Evolutionary conservation across 2,797 vertebrate genomes (phyloP).

Genomic region (Phoxinus dragarum): DNA sequence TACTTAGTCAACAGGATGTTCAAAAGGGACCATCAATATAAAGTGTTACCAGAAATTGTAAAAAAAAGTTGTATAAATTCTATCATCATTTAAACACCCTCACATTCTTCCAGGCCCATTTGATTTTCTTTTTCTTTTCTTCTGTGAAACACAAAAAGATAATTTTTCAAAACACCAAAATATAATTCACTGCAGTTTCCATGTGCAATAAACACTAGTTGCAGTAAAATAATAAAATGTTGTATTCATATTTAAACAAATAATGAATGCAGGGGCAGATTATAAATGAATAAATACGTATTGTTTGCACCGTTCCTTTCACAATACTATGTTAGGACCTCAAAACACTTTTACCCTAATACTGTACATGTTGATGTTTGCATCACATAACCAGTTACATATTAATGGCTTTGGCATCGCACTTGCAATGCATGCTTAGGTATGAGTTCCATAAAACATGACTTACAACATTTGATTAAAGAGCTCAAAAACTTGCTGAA

Average conservation of each 20-base stretch:
- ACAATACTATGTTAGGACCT: neutral
- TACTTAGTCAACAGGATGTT: no score
- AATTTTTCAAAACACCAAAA: neutral
- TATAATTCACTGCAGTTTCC: neutral
- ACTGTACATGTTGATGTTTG: neutral
- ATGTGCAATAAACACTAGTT: neutral
- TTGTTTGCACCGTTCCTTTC: neutral
- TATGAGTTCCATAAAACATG: neutral
- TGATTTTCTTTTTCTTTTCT: neutral
- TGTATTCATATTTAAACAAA: neutral
- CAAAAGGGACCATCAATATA: no score
- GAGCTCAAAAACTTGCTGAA: neutral
- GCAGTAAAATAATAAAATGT: neutral
- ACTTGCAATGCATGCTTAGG: neutral
- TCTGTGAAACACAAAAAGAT: neutral
- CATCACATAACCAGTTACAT: neutral
- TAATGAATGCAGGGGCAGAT: neutral
- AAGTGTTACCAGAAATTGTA: no score
- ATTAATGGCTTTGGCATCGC: neutral
- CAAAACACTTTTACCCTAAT: neutral
- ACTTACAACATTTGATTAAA: neutral
- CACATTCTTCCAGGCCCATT: neutral
- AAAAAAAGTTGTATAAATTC: neutral
- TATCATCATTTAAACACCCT: neutral
- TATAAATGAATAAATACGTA: neutral